These are phyloP conservation scores for Lasius platythorax DNA, from an alignment of 2,888 invertebrate species.

Conservation along the genomic window DNA sequence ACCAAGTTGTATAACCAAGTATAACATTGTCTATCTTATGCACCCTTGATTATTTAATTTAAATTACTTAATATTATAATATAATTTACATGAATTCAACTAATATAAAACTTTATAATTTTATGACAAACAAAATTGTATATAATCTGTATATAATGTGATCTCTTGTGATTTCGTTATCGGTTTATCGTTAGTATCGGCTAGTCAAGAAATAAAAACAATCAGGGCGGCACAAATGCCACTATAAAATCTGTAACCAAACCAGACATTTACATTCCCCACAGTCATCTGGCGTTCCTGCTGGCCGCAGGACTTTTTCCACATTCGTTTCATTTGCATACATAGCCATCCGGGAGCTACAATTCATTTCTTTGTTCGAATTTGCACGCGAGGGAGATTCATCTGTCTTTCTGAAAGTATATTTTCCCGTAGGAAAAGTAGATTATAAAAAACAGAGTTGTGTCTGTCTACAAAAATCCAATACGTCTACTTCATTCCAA, in stretches of 20 bases:
- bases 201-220: background rate
- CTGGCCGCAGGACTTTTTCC: background rate
- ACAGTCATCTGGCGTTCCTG: conserved; percentile 18
- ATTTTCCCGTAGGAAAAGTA: background rate
- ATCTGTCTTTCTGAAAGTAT: conserved; percentile 31
- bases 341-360: conserved; percentile 17
- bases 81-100: background rate
- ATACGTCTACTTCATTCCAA: background rate
- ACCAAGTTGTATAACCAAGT: background rate
- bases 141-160: background rate
- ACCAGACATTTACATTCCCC: conserved; percentile 1
- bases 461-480: background rate
- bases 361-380: conserved; percentile 45
- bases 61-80: background rate
- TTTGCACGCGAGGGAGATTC: background rate
- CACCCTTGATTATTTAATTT: background rate
- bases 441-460: conserved; percentile 4
- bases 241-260: conserved; percentile 1
- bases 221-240: background rate
- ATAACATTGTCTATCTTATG: background rate
- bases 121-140: background rate
- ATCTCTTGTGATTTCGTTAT: background rate
- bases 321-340: conserved; percentile 30
- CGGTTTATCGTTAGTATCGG: background rate
- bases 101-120: background rate